phyloP scores from a whole-genome alignment of 2,888 invertebrate species.

The Furcula furcula region DNA sequence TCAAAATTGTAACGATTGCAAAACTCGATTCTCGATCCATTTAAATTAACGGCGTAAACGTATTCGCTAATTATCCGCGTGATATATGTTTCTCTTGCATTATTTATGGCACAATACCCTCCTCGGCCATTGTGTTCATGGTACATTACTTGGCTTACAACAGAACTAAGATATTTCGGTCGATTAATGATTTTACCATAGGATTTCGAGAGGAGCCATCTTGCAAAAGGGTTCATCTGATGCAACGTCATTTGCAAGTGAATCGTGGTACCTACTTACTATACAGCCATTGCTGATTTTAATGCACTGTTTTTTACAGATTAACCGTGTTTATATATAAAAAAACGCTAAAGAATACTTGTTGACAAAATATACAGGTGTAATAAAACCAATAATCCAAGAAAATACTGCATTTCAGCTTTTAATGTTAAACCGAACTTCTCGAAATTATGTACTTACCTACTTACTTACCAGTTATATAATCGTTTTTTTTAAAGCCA shows the following conservation, averaged over 20 bases:
- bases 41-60: constrained; percentile 50
- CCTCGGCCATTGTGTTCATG: constrained; percentile 64
- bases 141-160: constrained; percentile 54
- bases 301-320: too few species aligned
- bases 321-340: too few species aligned
- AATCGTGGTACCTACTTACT: too few species aligned
- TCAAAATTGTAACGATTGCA: constrained; percentile 13
- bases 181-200: constrained; percentile 76
- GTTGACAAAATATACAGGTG: too few species aligned
- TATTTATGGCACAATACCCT: constrained; percentile 2
- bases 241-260: constrained; percentile 20
- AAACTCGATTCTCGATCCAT: constrained; percentile 23
- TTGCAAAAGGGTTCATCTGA: constrained; percentile 38
- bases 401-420: too few species aligned
- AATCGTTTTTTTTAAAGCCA: too few species aligned
- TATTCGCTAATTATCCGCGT: constrained; percentile 51
- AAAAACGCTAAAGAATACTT: too few species aligned
- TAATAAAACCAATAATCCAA: too few species aligned
- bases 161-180: constrained; percentile 54
- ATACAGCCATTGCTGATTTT: too few species aligned
- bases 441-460: too few species aligned
- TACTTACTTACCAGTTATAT: too few species aligned
- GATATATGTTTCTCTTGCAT: constrained; percentile 42
- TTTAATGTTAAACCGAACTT: too few species aligned
- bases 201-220: constrained; percentile 56